Evolutionary conservation across 2,888 invertebrate species (phyloP).

Genomic region (Amphipoea oculea): DNA sequence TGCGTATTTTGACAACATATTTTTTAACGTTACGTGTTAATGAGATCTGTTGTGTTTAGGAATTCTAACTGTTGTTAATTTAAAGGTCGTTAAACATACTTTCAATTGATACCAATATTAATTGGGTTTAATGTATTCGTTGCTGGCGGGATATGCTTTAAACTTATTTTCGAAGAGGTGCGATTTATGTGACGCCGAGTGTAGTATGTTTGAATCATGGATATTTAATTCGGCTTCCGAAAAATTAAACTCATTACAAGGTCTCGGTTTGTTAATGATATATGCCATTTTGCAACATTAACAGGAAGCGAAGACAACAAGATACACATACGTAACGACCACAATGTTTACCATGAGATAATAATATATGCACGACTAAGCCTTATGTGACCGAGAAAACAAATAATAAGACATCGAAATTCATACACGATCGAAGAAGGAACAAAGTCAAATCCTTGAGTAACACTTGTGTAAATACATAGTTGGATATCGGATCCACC

Average conservation of each 20-base stretch:
- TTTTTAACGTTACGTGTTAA: no score
- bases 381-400: constrained; percentile 1
- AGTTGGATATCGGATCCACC: constrained; percentile 78
- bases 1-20: no score
- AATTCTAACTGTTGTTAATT: no score
- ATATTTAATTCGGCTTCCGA: constrained; percentile 30
- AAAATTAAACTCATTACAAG: constrained; percentile 31
- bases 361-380: constrained; percentile 11
- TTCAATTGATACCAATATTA: no score
- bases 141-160: no score
- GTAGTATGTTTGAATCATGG: neutral
- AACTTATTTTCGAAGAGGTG: no score
- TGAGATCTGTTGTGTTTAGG: no score
- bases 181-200: no score
- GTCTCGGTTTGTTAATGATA: constrained; percentile 30
- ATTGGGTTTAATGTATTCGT: no score
- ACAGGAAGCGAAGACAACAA: constrained; percentile 24
- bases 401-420: constrained; percentile 36
- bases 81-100: no score
- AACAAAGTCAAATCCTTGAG: constrained; percentile 77
- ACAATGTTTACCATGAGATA: constrained; percentile 28
- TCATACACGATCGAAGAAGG: constrained; percentile 30
- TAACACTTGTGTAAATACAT: constrained; percentile 81
- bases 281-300: constrained; percentile 50
- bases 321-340: neutral